A percentile compares a stretch with the other conserved stretches of the same genome.
Evolutionary conservation across 2,888 invertebrate genomes (phyloP).

Genomic region (Apodemia hepburni): DNA sequence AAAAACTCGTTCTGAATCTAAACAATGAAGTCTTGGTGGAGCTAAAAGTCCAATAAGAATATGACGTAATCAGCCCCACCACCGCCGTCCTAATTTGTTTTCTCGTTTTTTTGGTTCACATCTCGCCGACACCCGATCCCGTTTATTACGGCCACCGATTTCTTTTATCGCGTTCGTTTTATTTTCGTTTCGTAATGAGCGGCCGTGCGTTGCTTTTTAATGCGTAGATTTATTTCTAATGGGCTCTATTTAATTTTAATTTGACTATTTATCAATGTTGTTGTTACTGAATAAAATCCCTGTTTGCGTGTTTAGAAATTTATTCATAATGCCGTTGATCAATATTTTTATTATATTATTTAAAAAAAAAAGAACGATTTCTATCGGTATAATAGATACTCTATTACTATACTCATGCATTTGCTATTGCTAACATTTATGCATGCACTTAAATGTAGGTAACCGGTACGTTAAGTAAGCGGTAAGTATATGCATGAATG

Average conservation of each 20-base stretch:
- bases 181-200: slow-evolving; percentile 34
- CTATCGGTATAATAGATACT: no score
- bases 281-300: not conserved
- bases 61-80: slow-evolving; percentile 28
- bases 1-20: not conserved
- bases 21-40: slow-evolving; percentile 1
- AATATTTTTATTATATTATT: no score
- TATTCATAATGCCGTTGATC: no score
- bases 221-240: slow-evolving; percentile 17
- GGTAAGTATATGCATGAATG: no score
- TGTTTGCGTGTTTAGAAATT: not conserved
- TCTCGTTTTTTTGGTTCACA: slow-evolving; percentile 25
- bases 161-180: slow-evolving; percentile 33
- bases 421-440: no score
- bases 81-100: slow-evolving; percentile 30
- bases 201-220: slow-evolving; percentile 30
- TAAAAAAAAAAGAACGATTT: no score
- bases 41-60: not conserved
- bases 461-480: no score
- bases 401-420: no score
- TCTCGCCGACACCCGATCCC: slow-evolving; percentile 41
- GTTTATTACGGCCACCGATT: slow-evolving; percentile 42
- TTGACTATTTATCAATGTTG: slow-evolving; percentile 7
- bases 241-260: slow-evolving; percentile 9
- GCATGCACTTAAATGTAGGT: no score